phyloP scores from a whole-genome alignment of 2,113 vertebrate genomes.

The Mormyrus lacerda region DNA sequence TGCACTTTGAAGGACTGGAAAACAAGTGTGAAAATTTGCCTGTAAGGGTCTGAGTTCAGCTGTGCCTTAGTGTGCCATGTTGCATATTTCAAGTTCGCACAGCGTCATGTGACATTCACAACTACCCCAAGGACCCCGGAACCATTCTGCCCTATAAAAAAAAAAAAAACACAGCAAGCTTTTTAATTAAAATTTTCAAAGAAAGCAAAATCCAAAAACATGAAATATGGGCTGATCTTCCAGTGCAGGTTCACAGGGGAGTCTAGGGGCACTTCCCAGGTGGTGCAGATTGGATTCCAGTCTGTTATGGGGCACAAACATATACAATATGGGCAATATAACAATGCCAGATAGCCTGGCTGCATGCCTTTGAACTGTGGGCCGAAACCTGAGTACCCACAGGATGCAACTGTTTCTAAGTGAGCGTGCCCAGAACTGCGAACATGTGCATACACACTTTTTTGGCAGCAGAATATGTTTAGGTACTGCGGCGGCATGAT shows the following conservation, averaged over 20 bases:
- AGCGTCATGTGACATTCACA: neutral
- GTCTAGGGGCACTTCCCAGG: neutral
- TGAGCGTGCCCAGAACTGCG: neutral
- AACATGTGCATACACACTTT: neutral
- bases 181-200: neutral
- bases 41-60: neutral
- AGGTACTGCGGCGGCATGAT: neutral
- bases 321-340: neutral
- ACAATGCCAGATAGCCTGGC: neutral
- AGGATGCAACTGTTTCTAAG: neutral
- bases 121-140: neutral
- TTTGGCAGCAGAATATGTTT: neutral
- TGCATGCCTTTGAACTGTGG: neutral
- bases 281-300: neutral
- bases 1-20: neutral
- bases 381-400: neutral
- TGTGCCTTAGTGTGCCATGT: neutral
- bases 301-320: neutral
- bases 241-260: neutral
- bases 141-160: neutral
- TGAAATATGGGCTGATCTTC: neutral
- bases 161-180: neutral
- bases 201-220: neutral
- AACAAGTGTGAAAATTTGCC: neutral
- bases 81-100: neutral